These are phyloP conservation scores for Conops quadrifasciatus DNA, from an alignment of 2,888 invertebrate genomes.

Conservation along the genomic window DNA sequence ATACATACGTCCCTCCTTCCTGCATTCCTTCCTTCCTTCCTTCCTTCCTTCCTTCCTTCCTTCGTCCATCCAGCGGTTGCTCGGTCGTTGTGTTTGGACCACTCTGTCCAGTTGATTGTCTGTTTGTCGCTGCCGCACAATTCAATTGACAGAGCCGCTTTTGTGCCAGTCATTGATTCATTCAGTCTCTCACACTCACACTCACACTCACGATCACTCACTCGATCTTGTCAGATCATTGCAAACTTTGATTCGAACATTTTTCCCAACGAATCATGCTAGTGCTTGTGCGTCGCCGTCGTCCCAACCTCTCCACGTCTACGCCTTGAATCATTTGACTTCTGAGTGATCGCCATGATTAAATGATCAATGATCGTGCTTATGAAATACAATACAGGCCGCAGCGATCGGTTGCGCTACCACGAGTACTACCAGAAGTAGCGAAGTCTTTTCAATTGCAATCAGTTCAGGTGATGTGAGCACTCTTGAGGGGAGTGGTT, in stretches of 20 bases:
- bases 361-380: conserved; percentile 22
- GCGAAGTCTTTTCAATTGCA: conserved; percentile 23
- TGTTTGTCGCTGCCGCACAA: neutral
- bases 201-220: conserved; percentile 4
- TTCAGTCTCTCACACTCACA: too few species aligned
- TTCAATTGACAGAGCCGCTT: conserved; percentile 12
- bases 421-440: conserved; percentile 18
- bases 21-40: neutral
- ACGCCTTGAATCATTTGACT: neutral
- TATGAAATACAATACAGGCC: neutral
- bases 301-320: neutral
- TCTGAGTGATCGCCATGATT: conserved; percentile 16
- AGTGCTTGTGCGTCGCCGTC: neutral
- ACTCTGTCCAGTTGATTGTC: neutral
- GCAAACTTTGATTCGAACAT: neutral
- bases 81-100: neutral
- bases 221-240: neutral
- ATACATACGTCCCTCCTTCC: neutral
- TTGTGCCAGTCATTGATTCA: conserved; percentile 4
- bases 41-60: neutral
- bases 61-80: neutral
- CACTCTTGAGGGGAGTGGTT: neutral
- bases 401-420: neutral
- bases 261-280: neutral
- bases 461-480: neutral